A percentile compares a stretch with the other conserved stretches of the same genome.
phyloP scores from a whole-genome alignment of 2,113 vertebrate species.

The Nerophis lumbriciformis region DNA sequence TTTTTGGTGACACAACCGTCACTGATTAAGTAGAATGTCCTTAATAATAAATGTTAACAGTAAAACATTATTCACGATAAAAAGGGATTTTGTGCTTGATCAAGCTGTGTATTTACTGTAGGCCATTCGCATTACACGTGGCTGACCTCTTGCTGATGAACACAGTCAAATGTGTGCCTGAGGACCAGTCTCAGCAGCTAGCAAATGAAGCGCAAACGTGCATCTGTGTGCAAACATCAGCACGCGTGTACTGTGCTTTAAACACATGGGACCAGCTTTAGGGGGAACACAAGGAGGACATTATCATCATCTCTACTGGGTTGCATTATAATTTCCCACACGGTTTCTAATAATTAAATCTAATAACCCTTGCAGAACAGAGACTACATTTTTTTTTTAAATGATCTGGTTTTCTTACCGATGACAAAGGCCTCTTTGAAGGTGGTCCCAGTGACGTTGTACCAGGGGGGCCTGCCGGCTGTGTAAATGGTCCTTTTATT shows the following conservation, averaged over 20 bases:
- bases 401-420: conserved; percentile 62
- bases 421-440: conserved; percentile 89
- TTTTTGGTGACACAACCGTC: too few species aligned
- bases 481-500: conserved; percentile 87
- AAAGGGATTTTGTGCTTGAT: too few species aligned
- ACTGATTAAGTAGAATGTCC: too few species aligned
- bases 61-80: too few species aligned
- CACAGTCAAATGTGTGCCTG: background rate
- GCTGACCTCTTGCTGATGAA: background rate
- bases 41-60: too few species aligned
- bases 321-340: too few species aligned
- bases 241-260: background rate
- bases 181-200: background rate
- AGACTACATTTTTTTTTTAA: too few species aligned
- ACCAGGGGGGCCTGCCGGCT: conserved; percentile 84
- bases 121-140: too few species aligned
- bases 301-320: background rate
- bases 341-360: too few species aligned
- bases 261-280: background rate
- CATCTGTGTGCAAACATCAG: background rate
- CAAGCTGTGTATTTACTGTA: too few species aligned
- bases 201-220: background rate
- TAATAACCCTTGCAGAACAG: too few species aligned
- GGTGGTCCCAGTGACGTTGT: conserved; percentile 84
- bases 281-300: background rate